Evolutionary conservation across 2,888 invertebrate species (phyloP), one percentile per base, ranked within the genome.

Genomic region (Nezara viridula): DNA sequence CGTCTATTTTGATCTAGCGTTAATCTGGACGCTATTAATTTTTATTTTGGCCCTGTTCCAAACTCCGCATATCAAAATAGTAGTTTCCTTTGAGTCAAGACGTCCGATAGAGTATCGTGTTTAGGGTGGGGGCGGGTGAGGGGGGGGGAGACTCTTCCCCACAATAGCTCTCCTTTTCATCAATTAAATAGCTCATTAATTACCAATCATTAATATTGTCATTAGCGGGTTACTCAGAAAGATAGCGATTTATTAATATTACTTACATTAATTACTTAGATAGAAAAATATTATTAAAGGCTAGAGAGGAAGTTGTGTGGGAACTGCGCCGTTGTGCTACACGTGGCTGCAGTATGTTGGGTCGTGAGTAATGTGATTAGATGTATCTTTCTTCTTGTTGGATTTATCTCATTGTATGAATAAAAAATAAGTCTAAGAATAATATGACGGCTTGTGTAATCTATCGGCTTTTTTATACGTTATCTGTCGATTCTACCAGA

Each of bases 301-400:
- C 66, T 73, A 37, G 66, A 6, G 32, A 73, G 66, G 66, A 73
- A 73, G 66, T 73, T 32, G 66, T 73, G 66, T 73, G 66, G 66
- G 66, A 73, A 73, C 66, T 73, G n/a, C 66, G 66, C 66, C 32
- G 37, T 37, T 32, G 44, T 7, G 66, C 66, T 73, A 32, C 66
- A 73, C 66, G 66, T 73, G 66, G 66, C 66, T 73, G 32, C 66
- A 73, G 66, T 73, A 73, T 73, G 66, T 73, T 73, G 66, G 66
- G 37, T 73, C 66, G 32, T 73, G 66, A 73, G 66, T 73, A 73
- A 73, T 73, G 66, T 73, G 66, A 73, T 73, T 73, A 73, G 66
- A 73, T 73, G 66, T 73, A 73, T 73, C 66, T 73, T 73, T 73
- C 66, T 73, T 73, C 66, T 73, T 73, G 66, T 73, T 73, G 66